phyloP scores from a whole-genome alignment of 2,113 vertebrate genomes.

The Rhegmatorhina hoffmannsi region DNA sequence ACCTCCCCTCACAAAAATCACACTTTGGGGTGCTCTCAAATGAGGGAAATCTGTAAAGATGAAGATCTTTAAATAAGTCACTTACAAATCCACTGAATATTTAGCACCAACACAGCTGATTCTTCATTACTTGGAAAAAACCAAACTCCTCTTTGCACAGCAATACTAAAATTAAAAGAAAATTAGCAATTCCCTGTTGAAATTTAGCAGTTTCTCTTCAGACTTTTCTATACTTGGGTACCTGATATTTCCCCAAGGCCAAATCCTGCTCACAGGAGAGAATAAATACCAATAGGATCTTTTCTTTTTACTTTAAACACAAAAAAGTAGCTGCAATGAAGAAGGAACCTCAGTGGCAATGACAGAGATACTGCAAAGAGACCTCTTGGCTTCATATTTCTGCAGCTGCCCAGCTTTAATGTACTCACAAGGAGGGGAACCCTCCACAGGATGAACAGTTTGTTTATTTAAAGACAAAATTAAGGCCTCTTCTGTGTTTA shows the following conservation, averaged over 20 bases:
- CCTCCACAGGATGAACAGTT: background rate
- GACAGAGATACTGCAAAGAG: background rate
- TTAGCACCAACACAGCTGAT: slow-evolving; percentile 54
- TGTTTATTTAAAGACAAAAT: background rate
- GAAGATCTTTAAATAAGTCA: slow-evolving; percentile 6
- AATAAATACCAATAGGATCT: background rate
- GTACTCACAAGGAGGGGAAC: background rate
- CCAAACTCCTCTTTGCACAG: background rate
- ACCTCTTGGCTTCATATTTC: background rate
- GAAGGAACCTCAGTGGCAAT: background rate
- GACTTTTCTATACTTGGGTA: slow-evolving; percentile 28
- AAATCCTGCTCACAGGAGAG: background rate
- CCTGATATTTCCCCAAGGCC: background rate
- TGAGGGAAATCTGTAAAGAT: background rate
- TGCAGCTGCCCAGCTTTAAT: background rate
- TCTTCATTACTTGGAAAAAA: slow-evolving; percentile 3
- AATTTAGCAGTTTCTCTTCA: slow-evolving; percentile 14
- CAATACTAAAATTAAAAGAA: slow-evolving; percentile 29
- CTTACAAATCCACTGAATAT: slow-evolving; percentile 20
- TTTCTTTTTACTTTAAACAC: background rate
- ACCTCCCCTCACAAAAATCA: background rate
- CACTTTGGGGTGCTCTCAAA: background rate
- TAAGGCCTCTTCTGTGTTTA: background rate
- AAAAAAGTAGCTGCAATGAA: background rate
- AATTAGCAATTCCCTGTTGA: slow-evolving; percentile 13